Base-by-base conservation (phyloP, 2,113 vertebrate genomes). In the Uria aalge region DNA sequence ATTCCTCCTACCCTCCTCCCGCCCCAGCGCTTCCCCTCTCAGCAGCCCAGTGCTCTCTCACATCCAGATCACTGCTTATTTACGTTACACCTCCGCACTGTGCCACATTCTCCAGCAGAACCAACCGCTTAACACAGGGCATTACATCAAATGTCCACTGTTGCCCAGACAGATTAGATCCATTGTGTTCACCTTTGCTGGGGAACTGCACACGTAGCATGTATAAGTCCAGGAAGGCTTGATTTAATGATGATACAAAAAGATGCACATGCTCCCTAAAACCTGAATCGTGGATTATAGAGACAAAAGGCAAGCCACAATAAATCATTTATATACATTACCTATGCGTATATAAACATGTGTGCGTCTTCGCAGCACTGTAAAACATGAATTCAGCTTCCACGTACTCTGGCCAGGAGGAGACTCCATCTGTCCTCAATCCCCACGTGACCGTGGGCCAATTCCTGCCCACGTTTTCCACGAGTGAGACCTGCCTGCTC, bases 141-240 rank as follows among this genome's bases (percentile, higher is more conserved):
- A 1, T 24, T 15, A 5, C 3, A 24, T 7, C 66, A 27, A 11
- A 36, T 1, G 40, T 15, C 40, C 50, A 5, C 8, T 0, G 6
- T 11, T 5, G 2, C 38, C 38, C 52, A 12, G 77, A 32, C 50
- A 45, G 43, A 32, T 34, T 6, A 36, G 17, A 78, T 14, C 29
- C 18, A 3, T 52, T 17, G 66, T 22, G 43, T 21, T 45, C 84
- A 34, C 56, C 84, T 69, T n/a, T 57, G 63, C 56, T 29, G 24
- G 27, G 83, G 67, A 60, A 6, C 75, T 9, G 56, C 63, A 45
- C 38, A 4, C 1, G 62, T 3, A 43, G 63, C 50, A 40, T 18
- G 8, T 15, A 23, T 29, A n/a, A 36, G 76, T 17, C 38, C 40
- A 45, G 21, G 50, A 59, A 36, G 21, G 40, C 26, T 88, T 1